Evolutionary conservation across 1,140 invertebrate genomes (phyloP), one percentile per base, ranked within the genome.

Genomic region (Bombus affinis): DNA sequence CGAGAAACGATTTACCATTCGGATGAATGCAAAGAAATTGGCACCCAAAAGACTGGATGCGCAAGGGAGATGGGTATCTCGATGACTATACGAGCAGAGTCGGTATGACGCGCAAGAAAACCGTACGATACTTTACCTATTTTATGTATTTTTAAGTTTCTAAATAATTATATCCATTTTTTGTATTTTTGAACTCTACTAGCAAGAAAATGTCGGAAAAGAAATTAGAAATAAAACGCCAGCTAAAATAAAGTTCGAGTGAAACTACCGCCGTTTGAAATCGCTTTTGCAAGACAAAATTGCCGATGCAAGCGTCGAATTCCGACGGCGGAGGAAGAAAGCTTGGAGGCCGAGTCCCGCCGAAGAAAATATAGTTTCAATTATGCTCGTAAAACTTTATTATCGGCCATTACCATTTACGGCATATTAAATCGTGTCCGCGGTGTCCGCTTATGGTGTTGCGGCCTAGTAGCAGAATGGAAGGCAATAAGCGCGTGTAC

Each of bases 361-460:
- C 53, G 37, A 73, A 80, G 28, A n/a, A 85, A 85, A 72, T 85
- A 72, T 65, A 80, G 57, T 85, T 85, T 85, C 77, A 85, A 85
- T 80, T 85, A 80, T 65, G 47, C 66, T 85, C 83, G 77, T 85
- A 80, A 85, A 85, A 85, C 2, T 85, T 85, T 85, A 80, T 85
- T 80, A 85, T 85, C 53, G 68, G 53, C 68, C 53, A 80, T 85
- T 85, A 80, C 32, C 77, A 62, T 85, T 85, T 85, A 85, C 42
- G 83, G 77, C 18, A 68, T 73, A 85, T 85, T 85, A 80, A 80
- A 80, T 85, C 53, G 83, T 78, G 37, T 47, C 47, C 15, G 35
- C 37, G 44, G 35, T 74, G 72, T 70, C 57, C 77, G 76, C 68
- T 80, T 80, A 85, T 73, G 77, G 57, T 42, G 53, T 80, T 80